Evolutionary conservation across 2,797 vertebrate genomes (phyloP).

Genomic region (Caiman crocodilus): DNA sequence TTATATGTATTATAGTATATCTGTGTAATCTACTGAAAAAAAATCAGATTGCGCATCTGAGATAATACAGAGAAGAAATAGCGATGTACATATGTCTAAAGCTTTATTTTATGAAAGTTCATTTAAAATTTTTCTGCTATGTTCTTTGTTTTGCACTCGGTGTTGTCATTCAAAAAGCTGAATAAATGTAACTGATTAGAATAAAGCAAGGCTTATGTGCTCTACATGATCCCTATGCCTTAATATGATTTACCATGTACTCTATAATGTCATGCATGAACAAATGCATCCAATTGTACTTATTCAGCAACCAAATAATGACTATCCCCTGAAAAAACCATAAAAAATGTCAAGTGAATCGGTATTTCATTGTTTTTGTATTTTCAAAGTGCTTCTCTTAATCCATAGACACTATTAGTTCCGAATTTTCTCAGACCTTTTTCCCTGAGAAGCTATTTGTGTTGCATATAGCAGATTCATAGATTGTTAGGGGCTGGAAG

Average conservation of each 20-base stretch:
- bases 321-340: background rate
- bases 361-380: too few species aligned
- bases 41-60: accelerated
- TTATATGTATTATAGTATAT: background rate
- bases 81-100: background rate
- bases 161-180: background rate
- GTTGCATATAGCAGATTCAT: too few species aligned
- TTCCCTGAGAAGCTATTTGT: too few species aligned
- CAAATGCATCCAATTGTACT: background rate
- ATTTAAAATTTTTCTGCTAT: background rate
- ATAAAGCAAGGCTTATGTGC: background rate
- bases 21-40: too few species aligned
- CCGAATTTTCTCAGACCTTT: too few species aligned
- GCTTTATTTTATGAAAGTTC: background rate
- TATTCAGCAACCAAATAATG: background rate
- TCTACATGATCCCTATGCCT: background rate
- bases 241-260: background rate
- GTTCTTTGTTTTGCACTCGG: background rate
- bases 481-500: too few species aligned
- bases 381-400: too few species aligned
- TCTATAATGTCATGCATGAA: background rate
- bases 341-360: background rate
- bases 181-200: background rate
- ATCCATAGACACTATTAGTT: too few species aligned
- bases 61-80: background rate